These are phyloP conservation scores for Euglossa dilemma DNA, from an alignment of 1,140 invertebrate species.

Conservation along the genomic window DNA sequence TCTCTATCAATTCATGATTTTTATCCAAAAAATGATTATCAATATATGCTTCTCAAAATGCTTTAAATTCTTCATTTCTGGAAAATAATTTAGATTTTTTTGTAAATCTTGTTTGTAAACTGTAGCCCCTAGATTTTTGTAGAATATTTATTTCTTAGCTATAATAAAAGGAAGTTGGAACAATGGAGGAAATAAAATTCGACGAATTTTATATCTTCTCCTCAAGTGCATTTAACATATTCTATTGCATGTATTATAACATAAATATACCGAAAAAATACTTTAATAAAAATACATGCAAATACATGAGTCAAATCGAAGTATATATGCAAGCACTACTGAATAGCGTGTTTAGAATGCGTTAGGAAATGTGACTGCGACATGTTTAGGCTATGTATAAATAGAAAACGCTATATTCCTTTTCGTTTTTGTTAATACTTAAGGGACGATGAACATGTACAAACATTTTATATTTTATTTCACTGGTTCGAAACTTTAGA, in stretches of 20 bases:
- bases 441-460: neutral
- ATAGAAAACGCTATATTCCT: conserved; percentile 5
- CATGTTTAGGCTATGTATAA: conserved; percentile 15
- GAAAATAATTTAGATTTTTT: neutral
- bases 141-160: neutral
- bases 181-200: neutral
- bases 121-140: neutral
- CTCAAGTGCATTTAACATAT: neutral
- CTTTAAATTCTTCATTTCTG: neutral
- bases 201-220: neutral
- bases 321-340: conserved; percentile 8
- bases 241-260: neutral
- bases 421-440: conserved; percentile 27
- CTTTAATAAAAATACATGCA: neutral
- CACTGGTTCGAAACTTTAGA: neutral
- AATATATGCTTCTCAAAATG: neutral
- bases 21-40: neutral
- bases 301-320: neutral
- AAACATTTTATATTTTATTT: neutral
- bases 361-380: conserved; percentile 6
- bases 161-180: neutral
- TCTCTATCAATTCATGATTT: neutral
- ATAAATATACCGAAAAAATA: neutral
- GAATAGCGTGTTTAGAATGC: conserved; percentile 16
- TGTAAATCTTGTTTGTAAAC: neutral